Percentiles rank a stretch among this genome's conserved stretches.
Conservation (phyloP, 1,140 invertebrate species). For the Apis laboriosa region DNA sequence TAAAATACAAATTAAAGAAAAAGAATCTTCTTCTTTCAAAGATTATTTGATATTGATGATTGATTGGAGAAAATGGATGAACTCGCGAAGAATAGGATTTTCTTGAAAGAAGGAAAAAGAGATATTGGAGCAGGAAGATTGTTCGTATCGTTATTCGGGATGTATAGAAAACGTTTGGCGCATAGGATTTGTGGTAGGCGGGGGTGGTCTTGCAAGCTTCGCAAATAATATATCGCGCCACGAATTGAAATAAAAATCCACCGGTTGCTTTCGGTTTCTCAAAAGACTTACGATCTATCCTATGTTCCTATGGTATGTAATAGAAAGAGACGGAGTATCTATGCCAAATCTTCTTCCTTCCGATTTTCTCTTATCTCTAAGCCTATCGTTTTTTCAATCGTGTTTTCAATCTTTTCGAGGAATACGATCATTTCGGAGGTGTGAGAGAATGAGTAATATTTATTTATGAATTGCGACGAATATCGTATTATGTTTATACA, state of each 20-base stretch:
- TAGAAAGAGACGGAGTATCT: neutral
- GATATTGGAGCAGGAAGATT: conserved; percentile 51
- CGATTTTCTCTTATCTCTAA: conserved; percentile 3
- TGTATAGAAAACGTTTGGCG: conserved; percentile 66
- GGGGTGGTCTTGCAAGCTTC: conserved; percentile 37
- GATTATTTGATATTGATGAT: no score
- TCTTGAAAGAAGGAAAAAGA: conserved; percentile 41
- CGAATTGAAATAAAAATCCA: conserved; percentile 78
- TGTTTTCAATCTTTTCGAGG: neutral
- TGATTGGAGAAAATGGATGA: conserved; percentile 5
- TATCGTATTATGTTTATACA: no score
- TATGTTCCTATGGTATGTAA: conserved; percentile 9
- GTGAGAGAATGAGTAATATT: no score
- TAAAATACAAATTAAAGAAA: no score
- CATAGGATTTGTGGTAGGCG: conserved; percentile 53
- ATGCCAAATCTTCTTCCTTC: conserved; percentile 48
- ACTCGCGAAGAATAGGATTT: neutral
- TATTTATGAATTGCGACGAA: no score
- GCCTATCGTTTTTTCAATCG: neutral
- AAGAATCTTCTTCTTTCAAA: no score
- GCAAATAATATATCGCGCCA: conserved; percentile 69
- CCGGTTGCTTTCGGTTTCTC: conserved; percentile 72
- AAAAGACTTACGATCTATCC: conserved; percentile 64
- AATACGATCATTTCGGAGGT: no score
- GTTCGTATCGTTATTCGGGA: conserved; percentile 66